Percentiles rank a stretch among this genome's conserved stretches.
These are phyloP conservation scores for Euborellia annulipes DNA, from an alignment of 1,140 invertebrate genomes.

Conservation along the genomic window DNA sequence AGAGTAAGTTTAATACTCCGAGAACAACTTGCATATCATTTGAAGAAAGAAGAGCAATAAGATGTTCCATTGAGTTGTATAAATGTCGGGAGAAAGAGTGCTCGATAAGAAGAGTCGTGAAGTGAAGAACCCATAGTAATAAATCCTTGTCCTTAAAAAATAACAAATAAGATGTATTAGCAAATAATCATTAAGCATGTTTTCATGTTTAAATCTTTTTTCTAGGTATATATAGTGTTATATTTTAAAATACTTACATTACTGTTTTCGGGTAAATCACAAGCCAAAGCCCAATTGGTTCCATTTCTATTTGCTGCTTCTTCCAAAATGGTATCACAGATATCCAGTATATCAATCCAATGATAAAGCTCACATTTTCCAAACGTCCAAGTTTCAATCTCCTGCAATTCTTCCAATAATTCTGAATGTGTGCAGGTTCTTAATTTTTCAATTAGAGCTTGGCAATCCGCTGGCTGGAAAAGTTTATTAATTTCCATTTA, in stretches of 20 bases:
- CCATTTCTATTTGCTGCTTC: conserved; percentile 46
- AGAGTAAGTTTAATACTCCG: conserved; percentile 70
- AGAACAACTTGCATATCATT: conserved; percentile 79
- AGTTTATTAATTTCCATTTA: too few relatives aligned
- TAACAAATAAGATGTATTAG: conserved; percentile 7
- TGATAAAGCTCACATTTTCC: conserved; percentile 85
- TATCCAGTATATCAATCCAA: conserved; percentile 77
- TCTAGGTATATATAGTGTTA: conserved; percentile 1
- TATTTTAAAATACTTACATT: conserved; percentile 31
- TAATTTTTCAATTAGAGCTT: conserved; percentile 60
- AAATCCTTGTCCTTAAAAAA: conserved; percentile 51
- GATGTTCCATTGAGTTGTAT: conserved; percentile 83
- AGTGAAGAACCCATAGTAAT: conserved; percentile 61
- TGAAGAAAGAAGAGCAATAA: conserved; percentile 65
- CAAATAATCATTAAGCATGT: not conserved
- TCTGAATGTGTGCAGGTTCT: conserved; percentile 53
- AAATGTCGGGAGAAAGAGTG: conserved; percentile 80
- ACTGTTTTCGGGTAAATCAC: conserved; percentile 50
- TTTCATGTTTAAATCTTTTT: not conserved
- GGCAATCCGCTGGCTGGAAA: conserved; percentile 61
- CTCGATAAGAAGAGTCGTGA: conserved; percentile 75
- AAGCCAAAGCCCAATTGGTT: conserved; percentile 60
- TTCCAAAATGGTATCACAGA: conserved; percentile 68
- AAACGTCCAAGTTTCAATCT: conserved; percentile 72
- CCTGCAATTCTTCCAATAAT: conserved; percentile 52